These are phyloP conservation scores for Xiphophorus maculatus DNA, from an alignment of 2,113 vertebrate species.

Conservation along the genomic window DNA sequence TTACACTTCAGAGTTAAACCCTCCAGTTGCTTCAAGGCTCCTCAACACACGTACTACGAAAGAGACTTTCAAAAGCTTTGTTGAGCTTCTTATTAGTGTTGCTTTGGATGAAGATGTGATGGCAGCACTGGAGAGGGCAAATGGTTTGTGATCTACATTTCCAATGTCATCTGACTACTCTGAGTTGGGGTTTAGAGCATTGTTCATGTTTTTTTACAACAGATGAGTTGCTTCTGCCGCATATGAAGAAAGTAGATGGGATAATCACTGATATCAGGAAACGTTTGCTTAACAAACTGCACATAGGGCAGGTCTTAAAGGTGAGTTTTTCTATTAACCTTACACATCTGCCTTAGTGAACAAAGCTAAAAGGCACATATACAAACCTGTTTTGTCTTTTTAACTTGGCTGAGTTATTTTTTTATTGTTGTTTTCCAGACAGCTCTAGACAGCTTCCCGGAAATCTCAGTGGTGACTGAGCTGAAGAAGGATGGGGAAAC, in stretches of 20 bases:
- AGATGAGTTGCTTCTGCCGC: conserved; percentile 96
- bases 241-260: conserved; percentile 95
- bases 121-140: conserved; percentile 90
- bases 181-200: background rate
- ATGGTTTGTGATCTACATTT: conserved; percentile 79
- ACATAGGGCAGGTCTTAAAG: conserved; percentile 91
- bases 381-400: background rate
- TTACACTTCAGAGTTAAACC: conserved; percentile 80
- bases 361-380: background rate
- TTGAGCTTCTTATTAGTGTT: conserved; percentile 93
- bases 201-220: conserved; percentile 26
- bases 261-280: conserved; percentile 95
- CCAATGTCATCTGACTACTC: background rate
- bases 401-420: background rate
- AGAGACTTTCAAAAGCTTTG: conserved; percentile 95
- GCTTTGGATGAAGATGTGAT: conserved; percentile 92
- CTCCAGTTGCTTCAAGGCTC: conserved; percentile 87
- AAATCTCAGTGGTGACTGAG: conserved; percentile 90
- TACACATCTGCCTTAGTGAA: background rate
- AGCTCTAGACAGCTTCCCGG: conserved; percentile 95
- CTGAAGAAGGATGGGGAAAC: conserved; percentile 88
- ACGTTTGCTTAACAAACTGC: conserved; percentile 91
- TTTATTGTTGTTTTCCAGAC: conserved; percentile 77
- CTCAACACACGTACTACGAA: conserved; percentile 97
- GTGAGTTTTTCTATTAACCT: conserved; percentile 67